A percentile compares a stretch with the other conserved stretches of the same genome.
Evolutionary conservation across 2,797 vertebrate genomes (phyloP).

Genomic region (Cercopithecus mitis): DNA sequence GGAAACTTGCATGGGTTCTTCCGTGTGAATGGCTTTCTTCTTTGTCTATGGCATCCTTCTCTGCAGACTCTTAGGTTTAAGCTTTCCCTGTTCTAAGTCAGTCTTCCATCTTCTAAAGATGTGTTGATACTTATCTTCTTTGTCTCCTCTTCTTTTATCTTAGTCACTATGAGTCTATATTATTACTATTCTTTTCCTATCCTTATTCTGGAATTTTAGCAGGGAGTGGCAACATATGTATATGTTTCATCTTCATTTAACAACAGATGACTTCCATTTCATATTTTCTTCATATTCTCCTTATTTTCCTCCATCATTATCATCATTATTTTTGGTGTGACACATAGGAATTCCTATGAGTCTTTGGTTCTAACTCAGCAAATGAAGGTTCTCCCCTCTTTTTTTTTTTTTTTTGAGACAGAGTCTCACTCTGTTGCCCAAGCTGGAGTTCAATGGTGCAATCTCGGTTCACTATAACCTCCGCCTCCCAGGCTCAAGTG

Average conservation of each 20-base stretch:
- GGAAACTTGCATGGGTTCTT: not conserved
- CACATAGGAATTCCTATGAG: not conserved
- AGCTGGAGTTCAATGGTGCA: not conserved
- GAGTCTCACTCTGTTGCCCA: not conserved
- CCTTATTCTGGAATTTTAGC: not conserved
- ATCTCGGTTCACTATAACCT: not conserved
- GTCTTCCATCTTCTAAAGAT: not conserved
- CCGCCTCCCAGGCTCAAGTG: not conserved
- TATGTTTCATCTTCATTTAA: not conserved
- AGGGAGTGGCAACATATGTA: not conserved
- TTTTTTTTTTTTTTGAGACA: too few relatives aligned
- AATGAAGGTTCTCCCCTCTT: not conserved
- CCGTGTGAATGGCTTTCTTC: not conserved
- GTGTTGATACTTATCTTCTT: not conserved
- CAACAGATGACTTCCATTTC: not conserved
- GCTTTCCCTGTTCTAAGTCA: not conserved
- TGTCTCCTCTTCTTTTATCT: not conserved
- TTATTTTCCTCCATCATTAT: not conserved
- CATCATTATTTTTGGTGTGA: not conserved
- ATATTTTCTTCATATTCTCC: not conserved
- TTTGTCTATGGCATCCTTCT: not conserved
- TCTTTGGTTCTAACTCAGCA: not conserved
- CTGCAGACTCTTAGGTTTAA: not conserved
- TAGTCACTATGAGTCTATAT: not conserved
- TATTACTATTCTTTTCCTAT: not conserved